Conservation (phyloP, 2,113 vertebrate species). For the Rostratula benghalensis region DNA sequence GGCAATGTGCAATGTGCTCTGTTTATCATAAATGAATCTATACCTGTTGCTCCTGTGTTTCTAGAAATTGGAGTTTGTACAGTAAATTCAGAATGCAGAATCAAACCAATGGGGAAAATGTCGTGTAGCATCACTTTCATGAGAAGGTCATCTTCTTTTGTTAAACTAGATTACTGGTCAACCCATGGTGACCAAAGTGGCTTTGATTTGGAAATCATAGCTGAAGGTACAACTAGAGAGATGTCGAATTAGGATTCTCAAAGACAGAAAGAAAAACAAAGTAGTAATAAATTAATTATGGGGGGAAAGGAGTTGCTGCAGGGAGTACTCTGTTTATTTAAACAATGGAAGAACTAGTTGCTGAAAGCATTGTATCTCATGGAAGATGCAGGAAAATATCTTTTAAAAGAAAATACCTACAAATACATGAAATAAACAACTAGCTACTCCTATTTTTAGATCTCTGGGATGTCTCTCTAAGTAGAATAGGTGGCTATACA, state of each 20-base stretch:
- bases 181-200: neutral
- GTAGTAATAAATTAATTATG: neutral
- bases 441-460: neutral
- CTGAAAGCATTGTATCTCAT: neutral
- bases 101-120: neutral
- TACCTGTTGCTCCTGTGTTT: neutral
- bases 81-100: neutral
- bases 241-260: neutral
- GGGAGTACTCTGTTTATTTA: neutral
- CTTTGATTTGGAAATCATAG: neutral
- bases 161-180: neutral
- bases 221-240: neutral
- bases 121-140: neutral
- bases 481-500: neutral
- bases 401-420: neutral
- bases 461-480: neutral
- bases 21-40: neutral
- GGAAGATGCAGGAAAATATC: neutral
- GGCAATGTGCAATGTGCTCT: fast-evolving
- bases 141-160: neutral
- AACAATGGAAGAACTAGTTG: neutral
- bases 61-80: neutral
- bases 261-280: neutral
- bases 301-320: neutral
- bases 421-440: neutral